Percentiles rank a stretch among this genome's conserved stretches.
phyloP scores from a whole-genome alignment of 1,140 invertebrate species.

The Brachionus calyciflorus region DNA sequence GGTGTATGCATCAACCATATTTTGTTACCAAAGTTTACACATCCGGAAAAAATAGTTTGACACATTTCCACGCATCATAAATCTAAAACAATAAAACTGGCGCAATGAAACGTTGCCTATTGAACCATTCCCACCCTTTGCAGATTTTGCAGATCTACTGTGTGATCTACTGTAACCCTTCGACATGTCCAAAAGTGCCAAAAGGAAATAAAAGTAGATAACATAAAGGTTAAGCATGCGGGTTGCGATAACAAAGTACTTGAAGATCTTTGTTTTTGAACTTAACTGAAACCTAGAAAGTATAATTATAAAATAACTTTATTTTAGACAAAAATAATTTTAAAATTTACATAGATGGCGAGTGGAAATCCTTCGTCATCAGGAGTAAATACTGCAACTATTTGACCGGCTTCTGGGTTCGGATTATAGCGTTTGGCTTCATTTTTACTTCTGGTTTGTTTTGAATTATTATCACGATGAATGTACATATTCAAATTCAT shows the following conservation, averaged over 20 bases:
- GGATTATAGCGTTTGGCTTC: too few species aligned
- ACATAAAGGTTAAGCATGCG: not conserved
- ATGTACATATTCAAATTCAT: too few species aligned
- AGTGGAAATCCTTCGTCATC: not conserved
- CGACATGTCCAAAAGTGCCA: not conserved
- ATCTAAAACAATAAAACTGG: not conserved
- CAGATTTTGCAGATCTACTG: too few species aligned
- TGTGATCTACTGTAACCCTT: too few species aligned
- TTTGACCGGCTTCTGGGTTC: too few species aligned
- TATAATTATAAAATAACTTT: too few species aligned
- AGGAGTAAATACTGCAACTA: not conserved
- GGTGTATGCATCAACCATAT: constrained; percentile 50
- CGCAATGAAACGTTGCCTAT: not conserved
- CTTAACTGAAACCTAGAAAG: too few species aligned
- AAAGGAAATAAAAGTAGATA: constrained; percentile 13
- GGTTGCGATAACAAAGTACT: not conserved
- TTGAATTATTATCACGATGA: too few species aligned
- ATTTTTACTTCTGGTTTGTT: too few species aligned
- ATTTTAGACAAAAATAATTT: too few species aligned
- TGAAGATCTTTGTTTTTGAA: not conserved
- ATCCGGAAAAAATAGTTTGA: not conserved
- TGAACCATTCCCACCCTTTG: too few species aligned
- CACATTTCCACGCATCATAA: not conserved
- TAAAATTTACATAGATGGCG: not conserved
- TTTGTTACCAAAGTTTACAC: not conserved